These are phyloP conservation scores for Drosophila paranaensis DNA, from an alignment of 2,888 invertebrate species.

Conservation along the genomic window DNA sequence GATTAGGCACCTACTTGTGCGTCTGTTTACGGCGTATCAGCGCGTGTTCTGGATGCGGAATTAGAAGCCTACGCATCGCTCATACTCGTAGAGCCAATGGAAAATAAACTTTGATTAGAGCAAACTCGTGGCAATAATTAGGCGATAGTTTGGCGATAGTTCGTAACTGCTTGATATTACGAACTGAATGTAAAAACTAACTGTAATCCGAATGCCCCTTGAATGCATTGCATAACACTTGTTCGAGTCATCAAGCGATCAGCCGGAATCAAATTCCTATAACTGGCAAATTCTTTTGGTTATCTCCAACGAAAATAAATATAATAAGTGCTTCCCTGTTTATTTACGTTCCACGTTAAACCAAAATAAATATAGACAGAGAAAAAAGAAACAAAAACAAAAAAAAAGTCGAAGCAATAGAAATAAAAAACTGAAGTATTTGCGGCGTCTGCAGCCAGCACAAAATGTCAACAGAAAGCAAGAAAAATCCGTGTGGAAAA, in stretches of 20 bases:
- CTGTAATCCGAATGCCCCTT: neutral
- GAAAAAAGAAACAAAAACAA: conserved; percentile 4
- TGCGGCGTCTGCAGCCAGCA: conserved; percentile 55
- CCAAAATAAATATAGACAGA: conserved; percentile 71
- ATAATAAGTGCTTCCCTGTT: conserved; percentile 63
- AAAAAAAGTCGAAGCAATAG: conserved; percentile 13
- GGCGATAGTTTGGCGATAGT: conserved; percentile 20
- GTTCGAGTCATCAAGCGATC: conserved; percentile 26
- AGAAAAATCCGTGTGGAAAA: conserved; percentile 29
- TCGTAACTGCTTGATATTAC: neutral
- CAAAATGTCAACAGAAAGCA: conserved; percentile 68
- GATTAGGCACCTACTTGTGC: conserved; percentile 36
- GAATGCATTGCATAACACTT: conserved; percentile 11
- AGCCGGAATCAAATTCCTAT: conserved; percentile 29
- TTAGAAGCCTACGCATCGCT: conserved; percentile 9
- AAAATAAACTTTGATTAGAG: neutral
- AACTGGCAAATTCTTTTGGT: conserved; percentile 25
- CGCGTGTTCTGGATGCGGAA: conserved; percentile 17
- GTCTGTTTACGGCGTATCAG: conserved; percentile 18
- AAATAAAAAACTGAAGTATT: conserved; percentile 46
- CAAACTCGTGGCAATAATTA: neutral
- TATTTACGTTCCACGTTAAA: conserved; percentile 69
- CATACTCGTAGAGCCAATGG: neutral
- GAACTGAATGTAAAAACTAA: neutral
- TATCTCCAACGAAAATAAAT: conserved; percentile 55